Percentiles rank a stretch among this genome's conserved stretches.
phyloP scores from a whole-genome alignment of 1,140 invertebrate genomes.

The Heliothis subflexa region DNA sequence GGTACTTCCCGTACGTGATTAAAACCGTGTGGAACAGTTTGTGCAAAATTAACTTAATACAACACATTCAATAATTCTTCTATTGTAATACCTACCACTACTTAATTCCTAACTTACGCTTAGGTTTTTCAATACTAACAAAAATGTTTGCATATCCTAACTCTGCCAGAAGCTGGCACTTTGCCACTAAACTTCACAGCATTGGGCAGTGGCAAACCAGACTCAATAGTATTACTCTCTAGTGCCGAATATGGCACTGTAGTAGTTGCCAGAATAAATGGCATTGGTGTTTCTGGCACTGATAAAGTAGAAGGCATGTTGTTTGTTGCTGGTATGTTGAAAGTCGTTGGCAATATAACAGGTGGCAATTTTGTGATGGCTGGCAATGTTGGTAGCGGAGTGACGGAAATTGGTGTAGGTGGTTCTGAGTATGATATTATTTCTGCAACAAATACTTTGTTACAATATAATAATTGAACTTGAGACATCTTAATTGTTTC shows the following conservation, averaged over 20 bases:
- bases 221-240: neutral
- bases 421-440: neutral
- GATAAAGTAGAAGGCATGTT: neutral
- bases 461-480: too few relatives aligned
- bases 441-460: neutral
- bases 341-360: neutral
- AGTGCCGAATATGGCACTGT: neutral
- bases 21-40: too few relatives aligned
- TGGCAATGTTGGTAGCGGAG: neutral
- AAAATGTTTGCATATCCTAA: neutral
- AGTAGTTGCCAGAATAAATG: neutral
- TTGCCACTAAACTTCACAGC: conserved; percentile 10
- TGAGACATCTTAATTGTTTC: too few relatives aligned
- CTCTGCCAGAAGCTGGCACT: conserved; percentile 7
- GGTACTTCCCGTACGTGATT: too few relatives aligned
- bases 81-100: too few relatives aligned
- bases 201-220: too few relatives aligned
- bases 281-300: neutral
- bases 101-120: too few relatives aligned
- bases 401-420: neutral
- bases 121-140: neutral
- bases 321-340: neutral
- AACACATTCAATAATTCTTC: too few relatives aligned
- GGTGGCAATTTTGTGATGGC: neutral
- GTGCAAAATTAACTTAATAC: too few relatives aligned